Evolutionary conservation across 1,140 invertebrate species (phyloP), one percentile per base, ranked within the genome.

Genomic region (Atta cephalotes): DNA sequence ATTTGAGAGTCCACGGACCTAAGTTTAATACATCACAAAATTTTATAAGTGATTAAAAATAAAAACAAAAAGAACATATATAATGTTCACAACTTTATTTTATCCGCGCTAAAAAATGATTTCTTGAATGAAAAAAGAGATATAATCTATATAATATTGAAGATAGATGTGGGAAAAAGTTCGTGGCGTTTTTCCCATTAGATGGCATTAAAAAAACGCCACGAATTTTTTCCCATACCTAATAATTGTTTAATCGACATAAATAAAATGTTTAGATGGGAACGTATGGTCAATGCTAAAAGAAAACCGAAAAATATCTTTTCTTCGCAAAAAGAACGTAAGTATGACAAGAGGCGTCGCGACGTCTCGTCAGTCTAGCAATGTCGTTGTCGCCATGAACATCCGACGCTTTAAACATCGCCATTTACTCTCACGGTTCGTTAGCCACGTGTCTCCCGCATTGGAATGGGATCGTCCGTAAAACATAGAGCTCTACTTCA

Each of bases 321-420:
- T 63, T 68, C 39, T 28, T 21, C 16, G 60, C 9, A 60, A 58
- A 70, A 68, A 90, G 78, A 82, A 85, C 63, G 82, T 71, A 79
- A 88, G 86, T 28, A 71, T 58, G 39, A 45, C 14, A 10, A 21
- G 18, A 60, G 56, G 66, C 80, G 88, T 90, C 82, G 72, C 87
- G 71, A 88, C 84, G 78, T 87, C 82, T 92, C 76, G 88, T 85
- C 91, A 85, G 56, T 90, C 72, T 82, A 74, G 70, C 63, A 53
- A 65, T 81, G 66, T 84, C 74, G 74, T 58, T 66, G 78, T 77
- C 80, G 72, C 85, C 63, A 66, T 56, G 49, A 87, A 66, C 71
- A 78, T 92, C 91, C 78, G 88, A 39, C 28, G 56, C 51, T 88
- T 89, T 85, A 81, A 90, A 90, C 89, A 71, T 56, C 49, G n/a